Evolutionary conservation across 2,113 vertebrate species (phyloP).

Genomic region (Taurulus bubalis): DNA sequence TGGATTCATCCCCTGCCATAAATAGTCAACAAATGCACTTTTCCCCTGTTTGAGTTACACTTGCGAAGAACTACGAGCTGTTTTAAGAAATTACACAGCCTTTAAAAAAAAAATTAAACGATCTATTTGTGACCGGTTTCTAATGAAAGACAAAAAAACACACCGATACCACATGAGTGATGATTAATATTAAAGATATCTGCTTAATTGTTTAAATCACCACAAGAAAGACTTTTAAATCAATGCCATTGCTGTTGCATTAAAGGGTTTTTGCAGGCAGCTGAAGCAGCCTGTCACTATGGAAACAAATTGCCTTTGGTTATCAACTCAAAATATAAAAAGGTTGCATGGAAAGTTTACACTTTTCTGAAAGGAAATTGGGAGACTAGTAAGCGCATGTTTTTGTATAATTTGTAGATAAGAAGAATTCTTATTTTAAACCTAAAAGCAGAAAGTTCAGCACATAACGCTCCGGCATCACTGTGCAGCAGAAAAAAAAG

Average conservation of each 20-base stretch:
- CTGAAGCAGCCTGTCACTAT: slow-evolving; percentile 8
- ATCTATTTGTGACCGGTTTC: not conserved
- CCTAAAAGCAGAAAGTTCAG: no score
- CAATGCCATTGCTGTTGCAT: not conserved
- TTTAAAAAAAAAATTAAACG: not conserved
- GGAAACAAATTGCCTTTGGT: slow-evolving; percentile 17
- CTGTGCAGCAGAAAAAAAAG: not conserved
- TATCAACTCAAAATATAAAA: not conserved
- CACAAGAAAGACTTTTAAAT: not conserved
- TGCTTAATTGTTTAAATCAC: not conserved
- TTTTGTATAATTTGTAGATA: no score
- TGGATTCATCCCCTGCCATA: not conserved
- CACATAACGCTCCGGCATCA: not conserved
- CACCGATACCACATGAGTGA: not conserved
- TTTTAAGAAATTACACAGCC: not conserved
- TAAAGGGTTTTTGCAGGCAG: not conserved
- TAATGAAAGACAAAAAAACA: not conserved
- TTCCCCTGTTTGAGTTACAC: not conserved
- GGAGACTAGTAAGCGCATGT: not conserved
- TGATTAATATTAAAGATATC: not conserved
- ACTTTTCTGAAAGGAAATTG: not conserved
- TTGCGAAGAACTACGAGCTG: not conserved
- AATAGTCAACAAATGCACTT: not conserved
- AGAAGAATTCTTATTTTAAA: no score
- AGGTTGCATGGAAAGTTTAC: slow-evolving; percentile 1